phyloP scores from a whole-genome alignment of 2,888 invertebrate genomes.

The Abrostola tripartita region DNA sequence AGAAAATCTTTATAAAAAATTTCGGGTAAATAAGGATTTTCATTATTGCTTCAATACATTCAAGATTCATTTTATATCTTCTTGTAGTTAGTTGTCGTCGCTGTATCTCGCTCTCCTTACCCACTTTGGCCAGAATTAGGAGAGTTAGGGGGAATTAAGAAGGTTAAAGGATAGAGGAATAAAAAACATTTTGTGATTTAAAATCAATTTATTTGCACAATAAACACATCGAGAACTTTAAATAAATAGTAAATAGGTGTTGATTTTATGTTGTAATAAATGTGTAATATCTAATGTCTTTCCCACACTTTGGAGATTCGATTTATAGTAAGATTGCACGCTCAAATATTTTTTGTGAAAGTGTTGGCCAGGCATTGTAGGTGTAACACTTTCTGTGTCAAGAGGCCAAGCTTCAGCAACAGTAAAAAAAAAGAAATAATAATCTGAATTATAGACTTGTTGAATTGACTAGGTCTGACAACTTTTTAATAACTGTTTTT shows the following conservation, averaged over 20 bases:
- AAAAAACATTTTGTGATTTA: conserved; percentile 34
- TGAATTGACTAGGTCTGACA: conserved; percentile 31
- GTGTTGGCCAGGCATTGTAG: conserved; percentile 30
- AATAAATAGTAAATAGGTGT: conserved; percentile 48
- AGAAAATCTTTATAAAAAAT: too few species aligned
- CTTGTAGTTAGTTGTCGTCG: too few species aligned
- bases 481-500: conserved; percentile 12
- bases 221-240: conserved; percentile 58
- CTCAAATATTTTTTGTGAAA: conserved; percentile 23
- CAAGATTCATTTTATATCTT: too few species aligned
- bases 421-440: conserved; percentile 13
- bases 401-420: conserved; percentile 31
- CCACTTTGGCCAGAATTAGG: too few species aligned
- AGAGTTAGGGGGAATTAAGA: not conserved
- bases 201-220: conserved; percentile 63
- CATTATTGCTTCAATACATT: too few species aligned
- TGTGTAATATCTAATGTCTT: conserved; percentile 35
- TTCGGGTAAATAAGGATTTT: too few species aligned
- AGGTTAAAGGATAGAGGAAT: not conserved
- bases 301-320: conserved; percentile 44
- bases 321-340: conserved; percentile 18
- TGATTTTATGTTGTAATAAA: conserved; percentile 26
- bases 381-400: conserved; percentile 11
- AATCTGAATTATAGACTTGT: conserved; percentile 10
- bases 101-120: too few species aligned